A percentile compares a stretch with the other conserved stretches of the same genome.
Conservation (phyloP, 2,888 invertebrate species). For the Apamea epomidion region DNA sequence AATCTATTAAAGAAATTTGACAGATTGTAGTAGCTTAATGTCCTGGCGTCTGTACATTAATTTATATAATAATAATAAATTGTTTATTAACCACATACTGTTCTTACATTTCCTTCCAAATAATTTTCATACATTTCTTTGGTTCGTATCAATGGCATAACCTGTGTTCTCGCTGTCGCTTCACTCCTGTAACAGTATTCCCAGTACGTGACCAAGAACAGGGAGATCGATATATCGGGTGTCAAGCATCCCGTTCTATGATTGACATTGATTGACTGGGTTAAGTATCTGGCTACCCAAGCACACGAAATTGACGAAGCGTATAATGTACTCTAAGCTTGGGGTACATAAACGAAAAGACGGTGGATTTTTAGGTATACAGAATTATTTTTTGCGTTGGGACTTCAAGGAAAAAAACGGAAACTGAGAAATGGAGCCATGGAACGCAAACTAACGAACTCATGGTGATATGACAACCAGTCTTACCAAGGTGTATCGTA, state of each 20-base stretch:
- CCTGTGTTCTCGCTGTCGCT: not conserved
- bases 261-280: conserved; percentile 56
- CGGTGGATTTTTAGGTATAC: not conserved
- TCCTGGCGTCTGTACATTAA: too few species aligned
- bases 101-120: too few species aligned
- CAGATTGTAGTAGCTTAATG: too few species aligned
- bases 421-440: not conserved
- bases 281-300: conserved; percentile 46
- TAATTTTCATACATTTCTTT: not conserved
- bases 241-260: conserved; percentile 49
- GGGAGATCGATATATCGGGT: conserved; percentile 47
- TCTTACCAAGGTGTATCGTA: too few species aligned
- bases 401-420: not conserved
- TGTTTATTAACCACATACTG: too few species aligned
- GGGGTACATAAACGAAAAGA: not conserved
- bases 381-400: not conserved
- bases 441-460: not conserved
- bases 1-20: too few species aligned
- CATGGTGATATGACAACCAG: not conserved
- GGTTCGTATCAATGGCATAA: not conserved
- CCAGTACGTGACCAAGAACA: conserved; percentile 35
- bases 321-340: conserved; percentile 15
- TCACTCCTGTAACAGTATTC: not conserved
- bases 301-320: conserved; percentile 27
- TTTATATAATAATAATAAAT: too few species aligned